These are phyloP conservation scores for Diadophis punctatus DNA, from an alignment of 2,113 vertebrate genomes.

Conservation along the genomic window DNA sequence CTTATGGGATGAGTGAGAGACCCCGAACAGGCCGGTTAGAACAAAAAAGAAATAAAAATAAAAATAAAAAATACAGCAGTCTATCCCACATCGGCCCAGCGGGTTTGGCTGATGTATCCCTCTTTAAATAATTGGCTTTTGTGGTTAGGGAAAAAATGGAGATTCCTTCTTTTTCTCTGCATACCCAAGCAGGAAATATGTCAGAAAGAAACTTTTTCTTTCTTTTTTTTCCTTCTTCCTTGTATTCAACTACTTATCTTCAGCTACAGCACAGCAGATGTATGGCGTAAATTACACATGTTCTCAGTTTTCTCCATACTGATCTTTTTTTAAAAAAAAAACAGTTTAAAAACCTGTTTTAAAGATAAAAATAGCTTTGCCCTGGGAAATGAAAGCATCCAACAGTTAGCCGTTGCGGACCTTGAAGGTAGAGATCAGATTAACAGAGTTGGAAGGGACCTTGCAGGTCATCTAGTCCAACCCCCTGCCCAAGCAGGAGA, in stretches of 20 bases:
- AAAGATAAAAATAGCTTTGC: not conserved
- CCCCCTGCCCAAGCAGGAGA: too few relatives aligned
- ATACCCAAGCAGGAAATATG: not conserved
- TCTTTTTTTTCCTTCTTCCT: not conserved
- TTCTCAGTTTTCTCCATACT: not conserved
- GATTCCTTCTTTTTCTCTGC: conserved; percentile 8
- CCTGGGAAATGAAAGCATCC: not conserved
- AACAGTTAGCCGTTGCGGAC: not conserved
- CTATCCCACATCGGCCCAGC: not conserved
- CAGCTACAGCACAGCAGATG: not conserved
- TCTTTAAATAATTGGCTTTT: conserved; percentile 31
- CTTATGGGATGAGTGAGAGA: conserved; percentile 13
- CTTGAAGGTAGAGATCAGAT: too few relatives aligned
- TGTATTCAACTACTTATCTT: not conserved
- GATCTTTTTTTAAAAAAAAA: not conserved
- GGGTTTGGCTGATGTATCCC: conserved; percentile 3
- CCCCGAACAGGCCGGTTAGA: not conserved
- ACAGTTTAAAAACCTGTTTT: not conserved
- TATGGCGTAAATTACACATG: not conserved
- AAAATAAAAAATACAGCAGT: not conserved
- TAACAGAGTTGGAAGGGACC: too few relatives aligned
- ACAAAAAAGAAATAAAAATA: not conserved
- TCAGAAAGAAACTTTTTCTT: conserved; percentile 5
- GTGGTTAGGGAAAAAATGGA: not conserved
- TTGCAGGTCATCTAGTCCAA: too few relatives aligned